Base-by-base conservation (phyloP, 30 jellyfish, hydroid and myxozoan genomes). In the Hydractinia echinata region DNA sequence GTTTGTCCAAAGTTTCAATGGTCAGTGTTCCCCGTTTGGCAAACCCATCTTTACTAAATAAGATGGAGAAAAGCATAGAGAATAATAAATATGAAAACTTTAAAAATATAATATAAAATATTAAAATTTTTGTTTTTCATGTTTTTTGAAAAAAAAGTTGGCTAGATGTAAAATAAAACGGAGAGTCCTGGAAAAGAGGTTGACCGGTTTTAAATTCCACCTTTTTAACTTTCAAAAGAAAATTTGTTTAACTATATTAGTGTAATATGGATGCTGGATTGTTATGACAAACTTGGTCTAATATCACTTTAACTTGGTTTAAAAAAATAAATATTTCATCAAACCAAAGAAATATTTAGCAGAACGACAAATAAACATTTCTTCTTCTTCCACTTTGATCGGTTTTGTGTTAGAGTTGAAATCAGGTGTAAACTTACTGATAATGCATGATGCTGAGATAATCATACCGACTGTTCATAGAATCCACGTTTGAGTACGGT, bases 371-470 rank as follows among this genome's bases (percentile, higher is more conserved):
- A 58, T 58, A 13, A 58, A 58, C 2, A 11, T 58, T 58, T 58
- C 3, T 58, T 16, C 19, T 0, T 13, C 19, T 58, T n/a, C n/a
- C 69, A 58, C 69, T 16, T 16, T 11, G 18, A 58, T 13, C 3
- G 18, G 15, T 16, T 58, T 58, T 16, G 15, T 1, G 2, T 58
- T 58, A 3, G 19, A 3, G 69, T 11, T 16, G 3, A 0, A 16
- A 58, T 13, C 69, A 16, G 69, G 69, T 58, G 79, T 49, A 11
- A n/a, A 72, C 81, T 72, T 72, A 72, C 81, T 72, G 81, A 18
- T 72, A 72, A 72, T 72, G 81, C 81, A 72, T 72, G 58, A 72
- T 72, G 60, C 81, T 72, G 56, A 72, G 60, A 18, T 72, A 72
- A 72, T 72, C 81, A 72, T 72, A 72, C 16, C 4, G 48, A 72